Base-by-base conservation (phyloP, 2,888 invertebrate genomes). In the Agrilus mali region DNA sequence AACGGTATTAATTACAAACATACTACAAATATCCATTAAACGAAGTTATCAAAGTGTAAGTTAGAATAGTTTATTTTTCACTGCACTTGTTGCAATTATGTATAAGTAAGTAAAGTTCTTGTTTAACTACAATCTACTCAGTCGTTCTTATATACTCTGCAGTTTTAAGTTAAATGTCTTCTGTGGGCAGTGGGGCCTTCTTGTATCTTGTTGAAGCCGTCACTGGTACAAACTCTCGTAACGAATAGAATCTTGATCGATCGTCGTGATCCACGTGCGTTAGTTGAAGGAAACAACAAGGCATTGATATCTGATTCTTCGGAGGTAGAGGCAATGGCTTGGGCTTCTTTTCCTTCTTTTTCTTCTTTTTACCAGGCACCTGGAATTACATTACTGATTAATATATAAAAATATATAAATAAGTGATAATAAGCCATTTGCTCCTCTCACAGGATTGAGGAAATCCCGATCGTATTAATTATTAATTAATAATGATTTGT, bases 281-380 rank as follows among this genome's bases (percentile, higher is more conserved):
- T 49, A 88, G 79, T 63, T 88, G 87, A 55, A 84, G 82, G 64
- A 88, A 88, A 60, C 85, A 85, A 60, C 86, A 87, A 1, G 88
- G 88, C 60, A 81, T 79, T 38, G 86, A 86, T 53, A 88, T 88
- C 64, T 86, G 84, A 46, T 77, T 77, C 63, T 88, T 88, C 39
- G 80, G 78, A 15, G 86, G 86, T 47, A 82, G 65, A 36, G 75
- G 73, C 4, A 71, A 68, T 37, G 73, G 71, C 61, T 78, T 77
- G 5, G 64, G 66, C 8, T 68, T 60, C 51, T 73, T 73, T 51
- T 64, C 63, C 45, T 69, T 66, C 63, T 76, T 71, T 68, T 78
- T 67, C 64, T 73, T 75, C 55, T 71, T 73, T 42, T 57, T 56
- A 17, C 56, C 57, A 22, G 56, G 56, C 66, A 64, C 27, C 27